Base-by-base conservation (phyloP, 2,888 invertebrate genomes). In the Troides helena region DNA sequence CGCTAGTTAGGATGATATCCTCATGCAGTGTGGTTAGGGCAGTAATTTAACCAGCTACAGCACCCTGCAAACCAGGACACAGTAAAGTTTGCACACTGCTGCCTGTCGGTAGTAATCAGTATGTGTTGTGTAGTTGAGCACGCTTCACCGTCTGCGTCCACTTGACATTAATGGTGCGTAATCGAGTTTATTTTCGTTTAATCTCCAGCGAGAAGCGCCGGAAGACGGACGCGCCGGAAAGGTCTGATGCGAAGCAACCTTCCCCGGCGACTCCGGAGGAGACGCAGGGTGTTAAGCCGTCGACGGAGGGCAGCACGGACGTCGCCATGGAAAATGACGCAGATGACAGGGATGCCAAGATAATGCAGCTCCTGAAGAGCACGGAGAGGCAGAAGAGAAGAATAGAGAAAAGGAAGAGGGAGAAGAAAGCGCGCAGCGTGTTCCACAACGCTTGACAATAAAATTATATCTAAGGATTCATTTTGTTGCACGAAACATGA, bases 351-450 rank as follows among this genome's bases (percentile, higher is more conserved):
- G 81, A 84, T 39, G 88, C 88, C 1, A 88, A 89, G 1, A 93
- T 93, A 68, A 84, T 80, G 71, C 82, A 89, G 69, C 84, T 93
- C 4, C 83, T 93, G 46, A 79, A 81, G 68, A 92, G 88, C 76
- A 93, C 93, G 0, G 93, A 93, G 82, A 89, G 85, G 77, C 80
- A 81, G 74, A 93, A 92, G 80, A 80, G 81, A 65, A 87, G 82
- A 71, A 77, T 89, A 14, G 89, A 90, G 67, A 86, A 90, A 79
- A 83, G 79, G 75, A 92, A 84, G 67, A 81, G 76, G 4, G 85
- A 90, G 76, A 93, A 87, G 80, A 90, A 88, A 73, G 84, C 87
- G 0, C 92, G 89, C 75, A 92, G 92, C 72, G 84, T 93, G 1
- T 93, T 88, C 71, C 85, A 90, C 83, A 92, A 90, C 80, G 90